Evolutionary conservation across 2,797 vertebrate genomes (phyloP).

Genomic region (Leptatherina wallacei): DNA sequence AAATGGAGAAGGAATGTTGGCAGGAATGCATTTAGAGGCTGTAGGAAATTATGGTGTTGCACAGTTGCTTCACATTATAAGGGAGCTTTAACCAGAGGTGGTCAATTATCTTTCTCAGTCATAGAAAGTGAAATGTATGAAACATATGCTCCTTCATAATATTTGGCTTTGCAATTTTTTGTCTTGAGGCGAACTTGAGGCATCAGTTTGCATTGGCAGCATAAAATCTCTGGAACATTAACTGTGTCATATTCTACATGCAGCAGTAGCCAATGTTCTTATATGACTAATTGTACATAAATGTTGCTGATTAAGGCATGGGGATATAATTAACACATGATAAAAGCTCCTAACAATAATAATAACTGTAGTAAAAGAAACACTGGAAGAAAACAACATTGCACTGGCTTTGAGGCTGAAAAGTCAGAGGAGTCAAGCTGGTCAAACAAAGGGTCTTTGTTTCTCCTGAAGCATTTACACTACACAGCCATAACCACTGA

Average conservation of each 20-base stretch:
- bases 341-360: conserved; percentile 3
- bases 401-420: conserved; percentile 29
- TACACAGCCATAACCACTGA: conserved; percentile 34
- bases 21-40: no score
- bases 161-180: neutral
- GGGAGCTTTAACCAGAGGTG: neutral
- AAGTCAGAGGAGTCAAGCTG: conserved; percentile 51
- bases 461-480: conserved; percentile 46
- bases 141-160: neutral
- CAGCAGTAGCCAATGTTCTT: neutral
- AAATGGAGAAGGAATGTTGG: no score
- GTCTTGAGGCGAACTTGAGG: neutral
- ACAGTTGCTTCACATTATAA: neutral
- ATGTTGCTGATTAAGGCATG: neutral
- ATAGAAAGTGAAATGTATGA: no score
- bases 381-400: conserved; percentile 30
- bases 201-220: neutral
- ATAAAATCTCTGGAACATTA: neutral
- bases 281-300: neutral
- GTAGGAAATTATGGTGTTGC: no score
- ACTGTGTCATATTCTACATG: neutral
- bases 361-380: conserved; percentile 3
- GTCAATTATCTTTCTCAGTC: neutral
- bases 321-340: neutral
- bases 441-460: conserved; percentile 62